Evolutionary conservation across 2,113 vertebrate species (phyloP), one percentile per base, ranked within the genome.

Genomic region (Hydropotes inermis): DNA sequence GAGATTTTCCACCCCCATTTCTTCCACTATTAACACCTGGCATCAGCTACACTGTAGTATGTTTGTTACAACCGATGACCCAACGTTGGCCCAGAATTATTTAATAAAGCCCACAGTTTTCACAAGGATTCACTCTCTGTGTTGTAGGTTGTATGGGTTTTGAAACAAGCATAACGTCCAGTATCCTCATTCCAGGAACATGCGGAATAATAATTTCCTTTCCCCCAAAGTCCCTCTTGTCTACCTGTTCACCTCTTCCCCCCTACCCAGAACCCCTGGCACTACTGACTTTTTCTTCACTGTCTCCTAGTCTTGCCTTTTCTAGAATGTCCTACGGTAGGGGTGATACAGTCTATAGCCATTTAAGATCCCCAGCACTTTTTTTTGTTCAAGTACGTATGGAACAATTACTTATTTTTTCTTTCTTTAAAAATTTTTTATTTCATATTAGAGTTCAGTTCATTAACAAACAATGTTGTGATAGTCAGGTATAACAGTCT

Each of bases 51-150:
- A n/a, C n/a, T 8, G 19, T 17, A 13, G 7, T 1, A 1, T 21
- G 0, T 27, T 5, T 17, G 52, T 16, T 45, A 11, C 25, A 3
- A 6, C 0, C 0, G n/a, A 19, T 17, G 70, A 43, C 15, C 74
- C 78, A 0, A 1, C 25, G 45, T 2, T 0, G 50, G 27, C 1
- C 6, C 5, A 2, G 23, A 12, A 25, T 3, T 36, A 16, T 7
- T 30, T 52, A 25, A 6, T 9, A 50, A 58, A 82, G 21, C 9
- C 83, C 67, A 8, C 0, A 0, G 58, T 28, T 74, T 45, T 27
- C 39, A 1, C 8, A 4, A 7, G 55, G 52, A 3, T 9, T 67
- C 19, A 4, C 27, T 50, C 78, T 47, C 6, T n/a, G 21, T 1
- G 1, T 21, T 2, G 16, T 11, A 3, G 1, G 12, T 8, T 19